Evolutionary conservation across 2,888 invertebrate genomes (phyloP).

Genomic region (Chymomyza caudatula): DNA sequence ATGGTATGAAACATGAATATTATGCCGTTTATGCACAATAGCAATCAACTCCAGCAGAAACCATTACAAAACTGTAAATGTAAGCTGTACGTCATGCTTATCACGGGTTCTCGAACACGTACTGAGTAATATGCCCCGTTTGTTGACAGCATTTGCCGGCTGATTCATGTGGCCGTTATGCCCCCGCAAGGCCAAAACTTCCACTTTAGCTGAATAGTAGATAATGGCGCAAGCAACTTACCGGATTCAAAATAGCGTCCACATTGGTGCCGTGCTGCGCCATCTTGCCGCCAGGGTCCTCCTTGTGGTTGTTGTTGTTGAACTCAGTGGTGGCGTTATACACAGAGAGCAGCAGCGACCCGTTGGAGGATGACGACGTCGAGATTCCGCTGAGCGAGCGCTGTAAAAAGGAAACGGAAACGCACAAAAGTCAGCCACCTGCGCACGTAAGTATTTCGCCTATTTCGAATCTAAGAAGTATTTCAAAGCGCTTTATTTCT

Average conservation of each 20-base stretch:
- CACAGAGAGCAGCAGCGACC: slow-evolving; percentile 60
- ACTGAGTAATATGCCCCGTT: slow-evolving; percentile 36
- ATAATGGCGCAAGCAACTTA: slow-evolving; percentile 49
- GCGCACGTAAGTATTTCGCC: too few relatives aligned
- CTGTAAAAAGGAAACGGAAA: slow-evolving; percentile 42
- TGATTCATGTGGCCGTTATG: slow-evolving; percentile 40
- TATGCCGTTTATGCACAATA: too few relatives aligned
- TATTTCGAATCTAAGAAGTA: background rate
- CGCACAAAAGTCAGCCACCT: background rate
- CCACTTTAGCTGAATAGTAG: background rate
- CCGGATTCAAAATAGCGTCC: slow-evolving; percentile 75
- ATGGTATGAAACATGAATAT: too few relatives aligned
- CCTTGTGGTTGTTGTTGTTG: slow-evolving; percentile 23
- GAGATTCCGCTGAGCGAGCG: slow-evolving; percentile 70
- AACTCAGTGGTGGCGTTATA: slow-evolving; percentile 57
- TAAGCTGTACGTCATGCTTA: slow-evolving; percentile 34
- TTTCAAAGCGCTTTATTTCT: background rate
- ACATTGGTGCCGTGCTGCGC: slow-evolving; percentile 66
- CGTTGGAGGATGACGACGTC: slow-evolving; percentile 70
- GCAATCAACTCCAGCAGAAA: background rate
- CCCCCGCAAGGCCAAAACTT: background rate
- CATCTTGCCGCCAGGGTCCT: slow-evolving; percentile 42
- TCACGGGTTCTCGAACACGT: slow-evolving; percentile 47
- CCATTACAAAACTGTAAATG: slow-evolving; percentile 13
- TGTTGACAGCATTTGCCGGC: background rate